A percentile compares a stretch with the other conserved stretches of the same genome.
Evolutionary conservation across 2,888 invertebrate species (phyloP).

Genomic region (Drepana falcataria): DNA sequence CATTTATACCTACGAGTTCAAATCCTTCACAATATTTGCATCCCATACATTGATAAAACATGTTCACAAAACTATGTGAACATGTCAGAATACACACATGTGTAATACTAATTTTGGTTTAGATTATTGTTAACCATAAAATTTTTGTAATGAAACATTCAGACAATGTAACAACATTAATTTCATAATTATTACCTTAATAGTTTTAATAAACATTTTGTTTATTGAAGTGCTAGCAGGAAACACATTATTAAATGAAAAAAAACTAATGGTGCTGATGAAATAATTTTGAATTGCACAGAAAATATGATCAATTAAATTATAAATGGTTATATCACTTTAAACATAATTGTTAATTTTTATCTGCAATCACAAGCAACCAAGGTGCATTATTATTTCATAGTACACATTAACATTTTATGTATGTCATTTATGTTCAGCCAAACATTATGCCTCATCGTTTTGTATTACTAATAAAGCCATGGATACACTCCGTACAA

Average conservation of each 20-base stretch:
- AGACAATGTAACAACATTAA: background rate
- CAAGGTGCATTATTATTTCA: slow-evolving; percentile 13
- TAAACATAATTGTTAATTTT: slow-evolving; percentile 1
- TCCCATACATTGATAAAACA: slow-evolving; percentile 49
- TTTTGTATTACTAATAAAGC: too few relatives aligned
- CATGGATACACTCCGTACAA: too few relatives aligned
- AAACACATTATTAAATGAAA: slow-evolving; percentile 11
- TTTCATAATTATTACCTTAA: background rate
- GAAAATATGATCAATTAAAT: slow-evolving; percentile 30
- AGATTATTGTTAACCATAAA: slow-evolving; percentile 14
- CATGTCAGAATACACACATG: slow-evolving; percentile 13
- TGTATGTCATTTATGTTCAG: too few relatives aligned
- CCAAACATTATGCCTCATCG: too few relatives aligned
- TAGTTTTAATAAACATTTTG: background rate
- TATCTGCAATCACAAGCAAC: slow-evolving; percentile 30
- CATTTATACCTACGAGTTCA: too few relatives aligned
- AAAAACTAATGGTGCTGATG: slow-evolving; percentile 18
- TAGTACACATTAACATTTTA: background rate
- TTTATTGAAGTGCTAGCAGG: background rate
- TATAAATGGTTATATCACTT: slow-evolving; percentile 18
- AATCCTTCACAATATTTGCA: slow-evolving; percentile 16
- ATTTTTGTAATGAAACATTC: background rate
- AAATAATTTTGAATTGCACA: slow-evolving; percentile 32
- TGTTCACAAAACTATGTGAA: slow-evolving; percentile 6
- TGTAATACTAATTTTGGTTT: slow-evolving; percentile 44